These are phyloP conservation scores for Osedax frankpressi DNA, from an alignment of 2,888 invertebrate genomes.

Conservation along the genomic window DNA sequence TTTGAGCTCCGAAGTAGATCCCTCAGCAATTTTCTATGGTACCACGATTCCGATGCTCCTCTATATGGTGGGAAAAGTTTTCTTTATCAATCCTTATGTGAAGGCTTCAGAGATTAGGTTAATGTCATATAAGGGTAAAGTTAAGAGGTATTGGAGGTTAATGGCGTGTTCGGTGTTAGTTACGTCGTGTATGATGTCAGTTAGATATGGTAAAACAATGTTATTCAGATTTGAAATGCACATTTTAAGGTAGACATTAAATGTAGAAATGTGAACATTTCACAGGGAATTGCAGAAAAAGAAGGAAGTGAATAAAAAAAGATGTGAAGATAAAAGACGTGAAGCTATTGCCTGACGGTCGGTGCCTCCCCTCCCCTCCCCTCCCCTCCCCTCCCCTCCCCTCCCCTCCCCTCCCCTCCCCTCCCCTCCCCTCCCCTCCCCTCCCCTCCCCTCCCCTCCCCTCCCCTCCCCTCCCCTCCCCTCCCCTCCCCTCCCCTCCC, in stretches of 20 bases:
- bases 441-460: neutral
- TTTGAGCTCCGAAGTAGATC: slow-evolving; percentile 74
- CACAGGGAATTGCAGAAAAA: slow-evolving; percentile 64
- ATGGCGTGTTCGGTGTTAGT: no score
- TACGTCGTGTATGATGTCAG: no score
- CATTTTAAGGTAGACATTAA: no score
- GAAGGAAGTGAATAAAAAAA: slow-evolving; percentile 63
- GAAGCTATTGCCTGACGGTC: slow-evolving; percentile 59
- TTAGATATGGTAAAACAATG: no score
- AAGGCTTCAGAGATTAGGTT: slow-evolving; percentile 59
- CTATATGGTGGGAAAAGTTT: slow-evolving; percentile 61
- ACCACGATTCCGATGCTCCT: slow-evolving; percentile 68
- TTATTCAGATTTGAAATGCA: no score
- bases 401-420: neutral
- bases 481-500: neutral
- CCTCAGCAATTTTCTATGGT: slow-evolving; percentile 81
- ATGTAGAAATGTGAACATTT: no score
- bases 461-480: neutral
- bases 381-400: neutral
- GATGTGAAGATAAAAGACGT: slow-evolving; percentile 63
- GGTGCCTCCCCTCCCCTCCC: neutral
- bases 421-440: neutral
- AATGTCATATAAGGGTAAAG: slow-evolving; percentile 25
- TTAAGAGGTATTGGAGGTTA: no score
- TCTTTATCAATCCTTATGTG: slow-evolving; percentile 61